Percentiles rank a stretch among this genome's conserved stretches.
These are phyloP conservation scores for Magallana angulata DNA, from an alignment of 1,140 invertebrate genomes.

Conservation along the genomic window DNA sequence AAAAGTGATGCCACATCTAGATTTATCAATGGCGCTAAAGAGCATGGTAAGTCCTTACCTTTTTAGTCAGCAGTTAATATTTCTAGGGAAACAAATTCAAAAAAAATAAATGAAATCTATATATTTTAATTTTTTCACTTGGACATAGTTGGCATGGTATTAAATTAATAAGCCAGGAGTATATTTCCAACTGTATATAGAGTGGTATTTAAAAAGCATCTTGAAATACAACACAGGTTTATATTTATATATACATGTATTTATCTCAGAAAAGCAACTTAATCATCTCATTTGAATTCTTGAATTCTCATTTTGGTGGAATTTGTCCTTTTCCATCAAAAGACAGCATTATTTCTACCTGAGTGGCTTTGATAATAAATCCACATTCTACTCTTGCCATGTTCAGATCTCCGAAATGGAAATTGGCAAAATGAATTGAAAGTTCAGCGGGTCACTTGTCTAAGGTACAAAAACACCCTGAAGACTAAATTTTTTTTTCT, in stretches of 20 bases:
- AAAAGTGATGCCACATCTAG: constrained; percentile 30
- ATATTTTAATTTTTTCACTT: not conserved
- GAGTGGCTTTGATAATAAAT: constrained; percentile 22
- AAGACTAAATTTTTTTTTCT: not conserved
- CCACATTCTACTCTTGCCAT: not conserved
- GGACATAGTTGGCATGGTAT: too few species aligned
- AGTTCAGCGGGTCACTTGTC: constrained; percentile 29
- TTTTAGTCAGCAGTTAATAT: not conserved
- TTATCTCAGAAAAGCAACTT: not conserved
- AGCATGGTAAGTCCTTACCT: constrained; percentile 13
- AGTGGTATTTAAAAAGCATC: not conserved
- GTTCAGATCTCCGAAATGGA: constrained; percentile 22
- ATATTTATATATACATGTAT: not conserved
- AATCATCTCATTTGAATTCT: constrained; percentile 14
- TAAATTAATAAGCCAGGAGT: too few species aligned
- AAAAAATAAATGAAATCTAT: not conserved
- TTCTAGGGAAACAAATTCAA: not conserved
- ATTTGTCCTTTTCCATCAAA: constrained; percentile 27
- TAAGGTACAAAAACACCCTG: constrained; percentile 22
- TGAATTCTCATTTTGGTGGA: constrained; percentile 3
- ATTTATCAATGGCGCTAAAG: constrained; percentile 24
- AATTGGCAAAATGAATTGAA: constrained; percentile 30
- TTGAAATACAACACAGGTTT: not conserved
- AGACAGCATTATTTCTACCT: constrained; percentile 20
- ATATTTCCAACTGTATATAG: too few species aligned